Evolutionary conservation across 2,113 vertebrate species (phyloP), one percentile per base, ranked within the genome.

Genomic region (Deroptyus accipitrinus): DNA sequence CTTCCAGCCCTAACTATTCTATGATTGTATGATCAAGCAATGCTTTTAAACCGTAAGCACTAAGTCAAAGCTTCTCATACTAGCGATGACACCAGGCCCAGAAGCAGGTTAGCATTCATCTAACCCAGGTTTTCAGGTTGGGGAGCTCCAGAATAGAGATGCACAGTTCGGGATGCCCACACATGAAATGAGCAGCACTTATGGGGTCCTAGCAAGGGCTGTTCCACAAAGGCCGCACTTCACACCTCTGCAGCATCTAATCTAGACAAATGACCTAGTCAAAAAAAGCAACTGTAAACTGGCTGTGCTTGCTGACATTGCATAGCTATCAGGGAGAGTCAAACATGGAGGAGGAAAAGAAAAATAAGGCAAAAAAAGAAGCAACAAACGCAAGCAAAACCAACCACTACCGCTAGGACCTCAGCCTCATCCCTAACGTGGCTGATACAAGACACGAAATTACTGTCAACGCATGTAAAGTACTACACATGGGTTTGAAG

Each of bases 261-360:
- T 98, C 86, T 73, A 98, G 97, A 98, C 97, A 97, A 98, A 98
- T 92, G 97, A 97, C 95, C 95, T 55, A 96, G 92, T 95, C 90
- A 85, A 79, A 95, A 79, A 79, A 82, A 74, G 88, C 84, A 57
- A 96, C 95, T 90, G 88, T 44, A 63, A 83, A 96, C 84, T 72
- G 85, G 86, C 81, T 62, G 59, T 66, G 96, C 94, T 70, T 97
- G 98, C 97, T 98, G 98, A 98, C 97, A 22, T 0, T 59, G 92
- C 95, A 96, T 88, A 97, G 96, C 95, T 83, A 96, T 91, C 91
- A 63, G 90, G 85, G 92, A 82, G 77, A 95, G 94, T 35, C 84
- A 95, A 92, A 96, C 1, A 9, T 46, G 70, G 76, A 95, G 92
- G 68, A 77, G 54, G 78, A 15, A 70, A 39, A 85, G 81, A 46